Percentiles rank a stretch among this genome's conserved stretches.
Conservation (phyloP, 2,888 invertebrate genomes). For the Cephus spinipes region DNA sequence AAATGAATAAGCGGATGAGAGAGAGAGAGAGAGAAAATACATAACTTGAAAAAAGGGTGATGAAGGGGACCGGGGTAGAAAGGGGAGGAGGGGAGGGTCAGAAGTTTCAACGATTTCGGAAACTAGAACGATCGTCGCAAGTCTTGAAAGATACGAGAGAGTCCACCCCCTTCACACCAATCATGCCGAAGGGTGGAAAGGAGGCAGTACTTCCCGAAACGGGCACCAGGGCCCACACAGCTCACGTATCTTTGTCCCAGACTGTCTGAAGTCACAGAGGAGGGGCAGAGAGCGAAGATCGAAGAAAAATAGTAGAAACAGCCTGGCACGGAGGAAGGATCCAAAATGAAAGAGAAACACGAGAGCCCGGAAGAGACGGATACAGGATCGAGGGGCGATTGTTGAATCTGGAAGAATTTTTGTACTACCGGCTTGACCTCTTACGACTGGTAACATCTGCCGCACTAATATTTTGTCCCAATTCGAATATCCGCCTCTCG, state of each 20-base stretch:
- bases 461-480: neutral
- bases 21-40: neutral
- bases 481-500: neutral
- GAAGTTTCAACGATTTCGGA: neutral
- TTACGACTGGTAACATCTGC: neutral
- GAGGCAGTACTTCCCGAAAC: neutral
- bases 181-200: neutral
- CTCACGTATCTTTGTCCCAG: neutral
- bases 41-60: neutral
- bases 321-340: neutral
- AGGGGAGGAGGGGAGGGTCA: neutral
- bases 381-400: neutral
- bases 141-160: neutral
- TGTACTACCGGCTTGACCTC: neutral
- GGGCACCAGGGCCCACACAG: neutral
- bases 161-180: neutral
- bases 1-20: neutral
- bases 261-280: neutral
- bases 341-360: neutral
- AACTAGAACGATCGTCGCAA: neutral
- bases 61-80: neutral
- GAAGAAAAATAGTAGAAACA: neutral
- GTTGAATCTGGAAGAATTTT: neutral
- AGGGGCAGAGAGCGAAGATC: neutral
- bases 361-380: neutral